These are phyloP conservation scores for Tenualosa thibaudeaui DNA, from an alignment of 2,797 vertebrate genomes.

Conservation along the genomic window DNA sequence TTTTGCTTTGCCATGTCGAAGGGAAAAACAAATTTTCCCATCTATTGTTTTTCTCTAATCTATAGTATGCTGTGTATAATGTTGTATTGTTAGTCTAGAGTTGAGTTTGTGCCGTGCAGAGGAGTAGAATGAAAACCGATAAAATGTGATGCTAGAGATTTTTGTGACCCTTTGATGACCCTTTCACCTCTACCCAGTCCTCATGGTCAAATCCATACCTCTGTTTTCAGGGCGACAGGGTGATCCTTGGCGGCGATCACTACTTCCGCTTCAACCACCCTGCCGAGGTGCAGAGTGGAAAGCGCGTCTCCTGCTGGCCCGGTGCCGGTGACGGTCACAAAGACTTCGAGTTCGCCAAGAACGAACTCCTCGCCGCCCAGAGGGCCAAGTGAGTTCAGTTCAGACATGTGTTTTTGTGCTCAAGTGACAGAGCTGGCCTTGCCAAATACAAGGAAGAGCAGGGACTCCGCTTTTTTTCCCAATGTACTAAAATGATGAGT, in stretches of 20 bases:
- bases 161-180: neutral
- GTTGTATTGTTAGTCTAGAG: neutral
- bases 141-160: neutral
- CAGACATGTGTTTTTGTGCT: slow-evolving; percentile 10
- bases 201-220: neutral
- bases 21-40: neutral
- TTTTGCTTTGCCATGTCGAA: neutral
- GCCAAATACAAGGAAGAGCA: neutral
- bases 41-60: neutral
- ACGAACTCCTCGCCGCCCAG: slow-evolving; percentile 88
- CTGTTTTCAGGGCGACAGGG: slow-evolving; percentile 83
- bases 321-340: slow-evolving; percentile 77
- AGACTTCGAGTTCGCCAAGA: slow-evolving; percentile 96
- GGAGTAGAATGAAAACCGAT: neutral
- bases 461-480: neutral
- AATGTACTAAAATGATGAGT: slow-evolving; percentile 3
- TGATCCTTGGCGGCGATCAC: slow-evolving; percentile 95
- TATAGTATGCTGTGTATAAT: neutral
- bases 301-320: slow-evolving; percentile 70
- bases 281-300: slow-evolving; percentile 85
- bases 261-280: slow-evolving; percentile 98
- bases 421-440: neutral
- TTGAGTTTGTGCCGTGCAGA: neutral
- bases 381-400: slow-evolving; percentile 82
- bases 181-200: neutral